These are phyloP conservation scores for Dasyornis broadbenti DNA, from an alignment of 2,113 vertebrate genomes.

Conservation along the genomic window DNA sequence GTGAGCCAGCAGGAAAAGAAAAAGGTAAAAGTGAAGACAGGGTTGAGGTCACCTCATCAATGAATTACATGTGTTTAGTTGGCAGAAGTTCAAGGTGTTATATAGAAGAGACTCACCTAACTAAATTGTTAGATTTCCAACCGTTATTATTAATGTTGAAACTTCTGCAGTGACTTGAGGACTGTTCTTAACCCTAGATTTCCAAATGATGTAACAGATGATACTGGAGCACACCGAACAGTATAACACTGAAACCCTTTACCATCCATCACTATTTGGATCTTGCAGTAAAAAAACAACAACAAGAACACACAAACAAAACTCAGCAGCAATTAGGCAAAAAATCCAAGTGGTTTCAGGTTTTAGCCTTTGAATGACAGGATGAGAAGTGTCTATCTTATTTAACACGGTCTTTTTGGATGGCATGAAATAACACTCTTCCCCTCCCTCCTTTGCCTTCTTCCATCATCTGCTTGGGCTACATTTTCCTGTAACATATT, in stretches of 20 bases:
- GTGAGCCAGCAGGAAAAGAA: not conserved
- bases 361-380: not conserved
- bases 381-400: not conserved
- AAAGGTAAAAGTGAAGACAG: not conserved
- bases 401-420: not conserved
- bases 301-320: not conserved
- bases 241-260: not conserved
- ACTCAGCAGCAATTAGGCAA: not conserved
- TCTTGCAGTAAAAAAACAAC: not conserved
- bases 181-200: not conserved
- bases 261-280: not conserved
- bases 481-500: not conserved
- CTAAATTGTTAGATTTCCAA: not conserved
- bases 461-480: not conserved
- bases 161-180: not conserved
- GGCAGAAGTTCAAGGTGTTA: not conserved
- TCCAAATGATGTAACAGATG: not conserved
- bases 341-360: not conserved
- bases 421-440: not conserved
- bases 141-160: not conserved
- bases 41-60: not conserved
- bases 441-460: not conserved
- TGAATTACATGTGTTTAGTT: constrained; percentile 6
- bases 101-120: not conserved
- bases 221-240: not conserved